A percentile compares a stretch with the other conserved stretches of the same genome.
phyloP scores from a whole-genome alignment of 2,113 vertebrate species.

The Pelobates fuscus region DNA sequence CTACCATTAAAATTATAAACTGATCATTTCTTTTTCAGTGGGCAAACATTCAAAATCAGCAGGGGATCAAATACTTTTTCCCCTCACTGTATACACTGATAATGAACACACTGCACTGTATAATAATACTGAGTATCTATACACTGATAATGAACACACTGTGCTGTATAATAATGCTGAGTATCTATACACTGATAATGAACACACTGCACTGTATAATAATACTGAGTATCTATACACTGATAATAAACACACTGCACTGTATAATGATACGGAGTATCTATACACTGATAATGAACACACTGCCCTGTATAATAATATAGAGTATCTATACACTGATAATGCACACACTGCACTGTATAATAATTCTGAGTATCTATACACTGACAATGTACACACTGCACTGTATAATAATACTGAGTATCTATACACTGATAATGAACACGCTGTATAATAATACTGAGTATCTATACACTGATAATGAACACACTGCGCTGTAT shows the following conservation, averaged over 20 bases:
- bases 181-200: conserved; percentile 1
- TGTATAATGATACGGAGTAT: background rate
- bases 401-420: background rate
- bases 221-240: background rate
- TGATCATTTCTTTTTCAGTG: background rate
- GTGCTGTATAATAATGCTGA: background rate
- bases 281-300: background rate
- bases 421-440: background rate
- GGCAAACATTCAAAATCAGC: too few species aligned
- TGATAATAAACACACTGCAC: background rate
- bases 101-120: background rate
- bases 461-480: conserved; percentile 9
- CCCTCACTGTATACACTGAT: background rate
- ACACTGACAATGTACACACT: background rate
- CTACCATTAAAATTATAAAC: background rate
- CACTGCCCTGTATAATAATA: background rate
- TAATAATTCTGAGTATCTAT: conserved; percentile 3
- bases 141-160: background rate
- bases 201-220: background rate
- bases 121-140: conserved; percentile 9
- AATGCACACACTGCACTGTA: background rate
- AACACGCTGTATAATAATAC: background rate
- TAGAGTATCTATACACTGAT: background rate
- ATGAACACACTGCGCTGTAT: background rate
- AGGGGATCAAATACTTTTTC: too few species aligned